Evolutionary conservation across 1,140 invertebrate genomes (phyloP).

Genomic region (Chlorops oryzae): DNA sequence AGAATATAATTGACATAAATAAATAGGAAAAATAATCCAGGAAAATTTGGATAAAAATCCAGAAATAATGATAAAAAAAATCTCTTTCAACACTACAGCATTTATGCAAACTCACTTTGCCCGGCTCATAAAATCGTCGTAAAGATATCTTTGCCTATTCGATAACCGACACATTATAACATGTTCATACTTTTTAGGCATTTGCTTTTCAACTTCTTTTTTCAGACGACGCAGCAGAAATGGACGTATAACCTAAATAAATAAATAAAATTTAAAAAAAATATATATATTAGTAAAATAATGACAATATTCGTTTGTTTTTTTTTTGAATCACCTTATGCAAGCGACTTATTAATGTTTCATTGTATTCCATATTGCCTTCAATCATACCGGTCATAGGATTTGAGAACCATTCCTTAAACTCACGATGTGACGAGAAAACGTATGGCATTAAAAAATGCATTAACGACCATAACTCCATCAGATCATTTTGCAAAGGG

Average conservation of each 20-base stretch:
- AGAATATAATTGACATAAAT: neutral
- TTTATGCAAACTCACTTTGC: slow-evolving; percentile 69
- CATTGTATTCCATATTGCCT: slow-evolving; percentile 92
- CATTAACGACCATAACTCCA: slow-evolving; percentile 99
- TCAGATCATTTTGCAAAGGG: slow-evolving; percentile 96
- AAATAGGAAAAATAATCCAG: neutral
- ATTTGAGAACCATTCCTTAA: slow-evolving; percentile 98
- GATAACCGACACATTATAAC: slow-evolving; percentile 93
- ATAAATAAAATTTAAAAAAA: neutral
- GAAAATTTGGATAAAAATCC: neutral
- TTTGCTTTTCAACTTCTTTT: slow-evolving; percentile 97
- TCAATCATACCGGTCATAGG: slow-evolving; percentile 98
- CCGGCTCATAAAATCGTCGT: slow-evolving; percentile 99
- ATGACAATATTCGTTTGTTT: neutral
- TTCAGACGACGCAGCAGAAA: slow-evolving; percentile 95
- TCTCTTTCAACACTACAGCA: neutral
- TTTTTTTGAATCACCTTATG: slow-evolving; percentile 66
- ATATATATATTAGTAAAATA: neutral
- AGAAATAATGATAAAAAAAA: neutral
- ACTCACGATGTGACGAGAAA: slow-evolving; percentile 95
- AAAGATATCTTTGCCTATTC: slow-evolving; percentile 93
- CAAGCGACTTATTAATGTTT: slow-evolving; percentile 85
- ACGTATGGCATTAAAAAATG: slow-evolving; percentile 99
- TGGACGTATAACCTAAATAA: slow-evolving; percentile 81
- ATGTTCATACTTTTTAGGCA: slow-evolving; percentile 99